These are phyloP conservation scores for Lagria hirta DNA, from an alignment of 2,888 invertebrate species.

Conservation along the genomic window DNA sequence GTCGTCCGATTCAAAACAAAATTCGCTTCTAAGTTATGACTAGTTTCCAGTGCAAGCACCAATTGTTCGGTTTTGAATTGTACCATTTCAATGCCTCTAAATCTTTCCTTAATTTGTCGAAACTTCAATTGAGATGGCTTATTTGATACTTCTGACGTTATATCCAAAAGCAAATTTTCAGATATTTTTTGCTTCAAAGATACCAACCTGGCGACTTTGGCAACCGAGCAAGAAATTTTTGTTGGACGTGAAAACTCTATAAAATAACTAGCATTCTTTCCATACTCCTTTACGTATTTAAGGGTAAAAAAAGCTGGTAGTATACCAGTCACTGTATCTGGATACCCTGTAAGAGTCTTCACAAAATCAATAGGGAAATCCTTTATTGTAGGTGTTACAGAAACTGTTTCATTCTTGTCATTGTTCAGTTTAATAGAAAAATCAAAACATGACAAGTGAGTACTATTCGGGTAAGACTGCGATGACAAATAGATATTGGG, in stretches of 20 bases:
- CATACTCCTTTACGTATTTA: slow-evolving; percentile 57
- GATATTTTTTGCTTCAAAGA: slow-evolving; percentile 50
- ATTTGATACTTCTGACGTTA: too few species aligned
- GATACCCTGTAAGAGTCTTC: slow-evolving; percentile 67
- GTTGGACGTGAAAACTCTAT: slow-evolving; percentile 59
- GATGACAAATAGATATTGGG: slow-evolving; percentile 58
- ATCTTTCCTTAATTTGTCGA: slow-evolving; percentile 51
- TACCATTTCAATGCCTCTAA: slow-evolving; percentile 53
- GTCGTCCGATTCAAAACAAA: slow-evolving; percentile 56
- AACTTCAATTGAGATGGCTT: too few species aligned
- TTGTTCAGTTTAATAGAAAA: slow-evolving; percentile 54
- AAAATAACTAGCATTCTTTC: slow-evolving; percentile 50
- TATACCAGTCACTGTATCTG: slow-evolving; percentile 71
- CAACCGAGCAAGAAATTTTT: slow-evolving; percentile 55
- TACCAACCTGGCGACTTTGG: slow-evolving; percentile 52
- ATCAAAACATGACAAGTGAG: slow-evolving; percentile 65
- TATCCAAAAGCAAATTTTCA: slow-evolving; percentile 35
- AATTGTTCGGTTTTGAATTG: slow-evolving; percentile 55
- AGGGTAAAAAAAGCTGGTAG: slow-evolving; percentile 70
- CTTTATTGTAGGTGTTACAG: slow-evolving; percentile 50
- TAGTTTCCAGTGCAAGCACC: slow-evolving; percentile 54
- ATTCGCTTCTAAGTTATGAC: slow-evolving; percentile 50
- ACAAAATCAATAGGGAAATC: slow-evolving; percentile 58
- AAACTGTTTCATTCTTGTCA: slow-evolving; percentile 43
- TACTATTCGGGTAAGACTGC: slow-evolving; percentile 42